Percentiles rank a stretch among this genome's conserved stretches.
Conservation (phyloP, 2,888 invertebrate genomes). For the Leptothorax acervorum region DNA sequence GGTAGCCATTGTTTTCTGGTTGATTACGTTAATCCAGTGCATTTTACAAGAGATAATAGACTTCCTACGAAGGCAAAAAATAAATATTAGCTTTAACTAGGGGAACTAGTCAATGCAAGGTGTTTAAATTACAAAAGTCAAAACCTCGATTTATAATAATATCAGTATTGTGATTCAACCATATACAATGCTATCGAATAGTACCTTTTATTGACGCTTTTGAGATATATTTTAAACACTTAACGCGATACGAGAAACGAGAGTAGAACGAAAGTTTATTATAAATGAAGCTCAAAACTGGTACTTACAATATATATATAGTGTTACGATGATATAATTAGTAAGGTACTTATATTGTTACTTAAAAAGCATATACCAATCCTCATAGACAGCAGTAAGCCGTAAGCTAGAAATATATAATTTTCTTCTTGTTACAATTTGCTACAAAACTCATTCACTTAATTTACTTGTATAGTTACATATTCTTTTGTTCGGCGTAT, state of each 20-base stretch:
- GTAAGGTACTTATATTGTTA: conserved; percentile 68
- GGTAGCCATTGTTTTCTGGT: conserved; percentile 60
- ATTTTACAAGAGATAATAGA: conserved; percentile 17
- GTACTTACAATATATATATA: conserved; percentile 68
- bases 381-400: conserved; percentile 73
- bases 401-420: conserved; percentile 77
- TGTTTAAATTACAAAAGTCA: conserved; percentile 58
- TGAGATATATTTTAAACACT: conserved; percentile 64
- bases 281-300: conserved; percentile 64
- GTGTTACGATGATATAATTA: conserved; percentile 64
- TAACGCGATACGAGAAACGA: conserved; percentile 43
- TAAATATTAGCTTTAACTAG: conserved; percentile 64
- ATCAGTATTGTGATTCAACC: conserved; percentile 67
- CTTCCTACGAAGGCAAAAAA: conserved; percentile 53
- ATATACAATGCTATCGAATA: conserved; percentile 66
- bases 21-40: conserved; percentile 17
- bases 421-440: conserved; percentile 68
- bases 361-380: conserved; percentile 69
- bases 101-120: conserved; percentile 46
- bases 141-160: conserved; percentile 58
- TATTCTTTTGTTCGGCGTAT: conserved; percentile 35
- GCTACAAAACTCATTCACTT: conserved; percentile 47
- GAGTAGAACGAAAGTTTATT: conserved; percentile 41
- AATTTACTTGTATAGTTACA: conserved; percentile 41
- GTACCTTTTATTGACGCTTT: conserved; percentile 62